Evolutionary conservation across 2,113 vertebrate genomes (phyloP).

Genomic region (Glaucidium brasilianum): DNA sequence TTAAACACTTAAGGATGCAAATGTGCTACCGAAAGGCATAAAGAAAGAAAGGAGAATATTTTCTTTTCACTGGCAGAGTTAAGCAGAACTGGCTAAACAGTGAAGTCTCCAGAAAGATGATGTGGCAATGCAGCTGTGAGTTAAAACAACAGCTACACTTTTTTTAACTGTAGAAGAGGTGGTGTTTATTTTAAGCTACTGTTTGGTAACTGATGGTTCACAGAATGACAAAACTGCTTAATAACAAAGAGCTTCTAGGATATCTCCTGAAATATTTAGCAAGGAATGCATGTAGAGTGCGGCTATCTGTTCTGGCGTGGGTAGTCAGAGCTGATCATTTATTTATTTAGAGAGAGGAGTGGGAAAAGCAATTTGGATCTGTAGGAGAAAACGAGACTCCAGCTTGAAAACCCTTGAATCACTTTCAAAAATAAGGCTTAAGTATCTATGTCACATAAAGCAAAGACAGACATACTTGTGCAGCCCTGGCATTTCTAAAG

Average conservation of each 20-base stretch:
- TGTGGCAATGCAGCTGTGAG: not conserved
- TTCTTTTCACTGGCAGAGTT: not conserved
- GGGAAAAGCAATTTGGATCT: slow-evolving; percentile 34
- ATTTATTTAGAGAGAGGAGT: slow-evolving; percentile 40
- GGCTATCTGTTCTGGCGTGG: slow-evolving; percentile 4
- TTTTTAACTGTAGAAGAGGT: not conserved
- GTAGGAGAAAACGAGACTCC: slow-evolving; percentile 2
- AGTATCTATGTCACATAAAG: not conserved
- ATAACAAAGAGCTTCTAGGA: slow-evolving; percentile 39
- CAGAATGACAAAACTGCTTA: slow-evolving; percentile 51
- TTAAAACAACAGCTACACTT: slow-evolving; percentile 27
- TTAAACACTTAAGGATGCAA: not conserved
- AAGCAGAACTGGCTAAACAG: not conserved
- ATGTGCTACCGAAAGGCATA: not conserved
- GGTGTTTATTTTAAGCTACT: slow-evolving; percentile 36
- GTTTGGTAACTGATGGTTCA: slow-evolving; percentile 18
- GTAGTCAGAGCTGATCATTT: slow-evolving; percentile 52
- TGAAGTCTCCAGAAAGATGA: not conserved
- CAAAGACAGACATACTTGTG: not conserved
- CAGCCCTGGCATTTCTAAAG: not conserved
- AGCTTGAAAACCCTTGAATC: slow-evolving; percentile 14
- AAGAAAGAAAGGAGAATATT: not conserved
- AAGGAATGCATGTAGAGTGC: not conserved
- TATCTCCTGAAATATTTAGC: slow-evolving; percentile 58
- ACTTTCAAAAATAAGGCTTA: not conserved